These are phyloP conservation scores for Augochlora pura DNA, from an alignment of 1,140 invertebrate species.

Conservation along the genomic window DNA sequence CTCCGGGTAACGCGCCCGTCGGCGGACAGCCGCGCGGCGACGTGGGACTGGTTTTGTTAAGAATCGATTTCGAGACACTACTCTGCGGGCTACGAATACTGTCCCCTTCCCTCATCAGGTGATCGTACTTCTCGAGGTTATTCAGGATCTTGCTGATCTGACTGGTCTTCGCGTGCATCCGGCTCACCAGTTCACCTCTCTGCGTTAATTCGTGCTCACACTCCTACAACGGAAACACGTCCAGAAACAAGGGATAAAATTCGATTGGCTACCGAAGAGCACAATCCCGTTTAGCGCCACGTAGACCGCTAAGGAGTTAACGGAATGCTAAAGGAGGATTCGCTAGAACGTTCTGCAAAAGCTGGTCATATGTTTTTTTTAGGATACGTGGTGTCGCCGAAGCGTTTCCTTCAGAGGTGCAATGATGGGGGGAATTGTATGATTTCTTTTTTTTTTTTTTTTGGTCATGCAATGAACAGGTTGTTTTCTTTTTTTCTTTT, in stretches of 20 bases:
- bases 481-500: too few species aligned
- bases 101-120: conserved; percentile 84
- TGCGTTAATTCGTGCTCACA: conserved; percentile 95
- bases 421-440: background rate
- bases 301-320: conserved; percentile 9
- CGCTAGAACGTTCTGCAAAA: conserved; percentile 38
- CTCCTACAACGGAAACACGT: conserved; percentile 84
- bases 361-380: too few species aligned
- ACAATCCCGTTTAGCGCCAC: background rate
- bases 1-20: conserved; percentile 2
- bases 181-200: conserved; percentile 94
- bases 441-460: too few species aligned
- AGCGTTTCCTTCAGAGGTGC: background rate
- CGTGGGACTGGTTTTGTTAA: conserved; percentile 78
- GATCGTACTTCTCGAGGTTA: conserved; percentile 92
- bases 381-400: background rate
- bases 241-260: conserved; percentile 57
- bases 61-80: conserved; percentile 77
- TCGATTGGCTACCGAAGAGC: background rate
- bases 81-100: conserved; percentile 81
- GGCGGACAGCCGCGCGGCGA: conserved; percentile 72
- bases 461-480: background rate
- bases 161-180: conserved; percentile 92
- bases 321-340: conserved; percentile 6
- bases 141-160: conserved; percentile 94